Evolutionary conservation across 1,140 invertebrate species (phyloP).

Genomic region (Camponotus vicinus): DNA sequence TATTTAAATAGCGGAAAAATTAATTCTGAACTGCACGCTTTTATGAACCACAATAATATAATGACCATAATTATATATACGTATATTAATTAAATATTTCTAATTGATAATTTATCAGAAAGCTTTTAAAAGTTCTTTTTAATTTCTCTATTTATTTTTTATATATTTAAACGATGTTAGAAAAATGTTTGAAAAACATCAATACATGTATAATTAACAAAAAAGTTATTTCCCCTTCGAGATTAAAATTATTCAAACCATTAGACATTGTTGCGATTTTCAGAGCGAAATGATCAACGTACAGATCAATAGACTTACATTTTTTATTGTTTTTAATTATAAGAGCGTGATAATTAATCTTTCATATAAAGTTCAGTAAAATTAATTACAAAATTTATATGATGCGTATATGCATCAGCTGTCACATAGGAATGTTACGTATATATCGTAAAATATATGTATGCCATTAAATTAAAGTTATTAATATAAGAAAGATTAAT

Average conservation of each 20-base stretch:
- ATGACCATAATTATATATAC: not conserved
- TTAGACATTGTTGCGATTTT: not conserved
- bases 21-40: not conserved
- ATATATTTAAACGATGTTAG: not conserved
- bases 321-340: slow-evolving; percentile 25
- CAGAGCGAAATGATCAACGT: not conserved
- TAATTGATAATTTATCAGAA: not conserved
- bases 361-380: not conserved
- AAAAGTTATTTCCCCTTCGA: not conserved
- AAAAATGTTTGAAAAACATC: not conserved
- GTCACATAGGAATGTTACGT: not conserved
- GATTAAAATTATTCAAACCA: not conserved
- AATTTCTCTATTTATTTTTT: not conserved
- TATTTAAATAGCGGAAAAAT: not conserved
- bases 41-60: not conserved
- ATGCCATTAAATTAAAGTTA: not conserved
- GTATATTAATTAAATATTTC: not conserved
- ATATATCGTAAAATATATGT: not conserved
- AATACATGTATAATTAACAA: not conserved
- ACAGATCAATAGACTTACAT: not conserved
- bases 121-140: not conserved
- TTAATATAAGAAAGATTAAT: not conserved
- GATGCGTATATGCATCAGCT: not conserved
- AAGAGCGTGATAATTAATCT: slow-evolving; percentile 1
- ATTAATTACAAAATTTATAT: not conserved